These are phyloP conservation scores for Chirona hameri DNA, from an alignment of 2,888 invertebrate genomes.

Conservation along the genomic window DNA sequence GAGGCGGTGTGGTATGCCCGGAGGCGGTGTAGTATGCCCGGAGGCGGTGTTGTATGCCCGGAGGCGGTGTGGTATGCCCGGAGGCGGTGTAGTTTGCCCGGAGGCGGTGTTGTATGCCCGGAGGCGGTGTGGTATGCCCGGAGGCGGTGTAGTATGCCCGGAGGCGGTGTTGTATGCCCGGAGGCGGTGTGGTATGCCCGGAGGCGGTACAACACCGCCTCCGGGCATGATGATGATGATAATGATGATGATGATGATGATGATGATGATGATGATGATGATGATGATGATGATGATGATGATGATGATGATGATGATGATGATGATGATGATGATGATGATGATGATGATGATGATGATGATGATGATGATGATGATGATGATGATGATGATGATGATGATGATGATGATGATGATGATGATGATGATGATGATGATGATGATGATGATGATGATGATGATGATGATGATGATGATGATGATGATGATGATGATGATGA, in stretches of 20 bases:
- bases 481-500: neutral
- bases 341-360: constrained; percentile 22
- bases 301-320: constrained; percentile 22
- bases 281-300: constrained; percentile 22
- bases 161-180: too few species aligned
- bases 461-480: neutral
- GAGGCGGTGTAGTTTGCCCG: too few species aligned
- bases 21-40: too few species aligned
- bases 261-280: constrained; percentile 22
- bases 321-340: constrained; percentile 22
- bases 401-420: constrained; percentile 22
- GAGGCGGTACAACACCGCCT: too few species aligned
- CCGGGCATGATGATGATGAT: constrained; percentile 2
- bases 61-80: too few species aligned
- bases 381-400: constrained; percentile 22
- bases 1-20: too few species aligned
- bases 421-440: constrained; percentile 22
- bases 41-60: too few species aligned
- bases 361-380: constrained; percentile 22
- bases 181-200: too few species aligned
- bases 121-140: too few species aligned
- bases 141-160: too few species aligned
- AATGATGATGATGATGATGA: constrained; percentile 22
- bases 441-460: neutral
- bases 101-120: too few species aligned